A percentile compares a stretch with the other conserved stretches of the same genome.
Evolutionary conservation across 2,797 vertebrate genomes (phyloP).

Genomic region (Lemur catta): DNA sequence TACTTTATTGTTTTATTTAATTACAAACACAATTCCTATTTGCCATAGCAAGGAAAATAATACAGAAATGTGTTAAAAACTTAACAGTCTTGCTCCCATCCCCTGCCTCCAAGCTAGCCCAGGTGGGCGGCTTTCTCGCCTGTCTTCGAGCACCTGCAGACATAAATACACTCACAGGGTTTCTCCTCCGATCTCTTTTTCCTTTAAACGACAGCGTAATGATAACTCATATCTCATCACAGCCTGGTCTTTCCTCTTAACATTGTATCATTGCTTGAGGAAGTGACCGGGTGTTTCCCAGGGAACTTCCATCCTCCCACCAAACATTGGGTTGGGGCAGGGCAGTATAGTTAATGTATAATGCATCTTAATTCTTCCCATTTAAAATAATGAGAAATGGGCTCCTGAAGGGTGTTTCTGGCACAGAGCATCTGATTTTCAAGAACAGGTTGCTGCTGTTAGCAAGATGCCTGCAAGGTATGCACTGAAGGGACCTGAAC

Average conservation of each 20-base stretch:
- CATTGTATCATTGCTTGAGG: not conserved
- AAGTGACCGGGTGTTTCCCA: not conserved
- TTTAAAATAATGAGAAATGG: not conserved
- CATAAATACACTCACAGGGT: rapidly evolving
- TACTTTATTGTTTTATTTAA: not conserved
- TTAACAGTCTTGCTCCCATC: rapidly evolving
- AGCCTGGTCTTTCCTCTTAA: not conserved
- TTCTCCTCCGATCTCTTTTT: not conserved
- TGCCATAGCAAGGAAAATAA: not conserved
- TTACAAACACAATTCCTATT: not conserved
- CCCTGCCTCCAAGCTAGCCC: rapidly evolving
- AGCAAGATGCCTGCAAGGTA: not conserved
- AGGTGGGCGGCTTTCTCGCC: rapidly evolving
- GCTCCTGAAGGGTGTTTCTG: not conserved
- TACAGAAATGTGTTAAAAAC: not conserved
- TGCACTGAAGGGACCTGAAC: not conserved
- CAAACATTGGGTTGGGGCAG: rapidly evolving
- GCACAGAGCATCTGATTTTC: rapidly evolving
- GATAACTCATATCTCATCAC: rapidly evolving
- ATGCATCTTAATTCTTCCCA: not conserved
- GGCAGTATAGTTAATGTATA: rapidly evolving
- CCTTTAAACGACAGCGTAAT: not conserved
- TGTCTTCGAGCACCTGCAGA: rapidly evolving
- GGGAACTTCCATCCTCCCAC: not conserved
- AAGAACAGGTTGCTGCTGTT: not conserved